A percentile compares a stretch with the other conserved stretches of the same genome.
These are phyloP conservation scores for Cydia splendana DNA, from an alignment of 1,140 invertebrate genomes.

Conservation along the genomic window DNA sequence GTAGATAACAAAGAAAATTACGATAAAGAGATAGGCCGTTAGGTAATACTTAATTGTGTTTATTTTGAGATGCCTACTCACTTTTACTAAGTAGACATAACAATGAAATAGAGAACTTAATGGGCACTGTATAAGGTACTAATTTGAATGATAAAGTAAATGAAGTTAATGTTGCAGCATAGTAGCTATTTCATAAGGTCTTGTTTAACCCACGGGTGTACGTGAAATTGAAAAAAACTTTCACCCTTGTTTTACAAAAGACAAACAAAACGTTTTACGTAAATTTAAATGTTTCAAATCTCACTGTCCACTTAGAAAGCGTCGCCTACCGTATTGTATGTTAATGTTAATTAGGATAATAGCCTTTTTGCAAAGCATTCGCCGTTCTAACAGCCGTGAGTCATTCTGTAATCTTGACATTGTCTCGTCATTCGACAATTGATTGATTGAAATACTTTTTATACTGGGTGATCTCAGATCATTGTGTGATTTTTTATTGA, in stretches of 20 bases:
- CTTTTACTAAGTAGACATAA: neutral
- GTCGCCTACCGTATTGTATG: constrained; percentile 39
- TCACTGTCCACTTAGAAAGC: constrained; percentile 37
- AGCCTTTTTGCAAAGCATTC: constrained; percentile 33
- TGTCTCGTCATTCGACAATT: constrained; percentile 34
- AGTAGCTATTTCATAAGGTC: constrained; percentile 22
- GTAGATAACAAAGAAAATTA: constrained; percentile 31
- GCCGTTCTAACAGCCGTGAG: constrained; percentile 36
- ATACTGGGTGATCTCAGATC: constrained; percentile 29
- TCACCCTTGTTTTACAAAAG: constrained; percentile 28
- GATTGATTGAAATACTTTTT: constrained; percentile 43
- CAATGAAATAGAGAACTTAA: constrained; percentile 3
- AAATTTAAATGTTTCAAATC: constrained; percentile 34
- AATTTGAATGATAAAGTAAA: constrained; percentile 5
- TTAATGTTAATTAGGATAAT: constrained; percentile 40
- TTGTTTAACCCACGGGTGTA: constrained; percentile 18
- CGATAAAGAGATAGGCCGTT: constrained; percentile 21
- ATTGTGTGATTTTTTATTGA: constrained; percentile 39
- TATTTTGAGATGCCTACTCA: constrained; percentile 23
- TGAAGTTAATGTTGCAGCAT: neutral
- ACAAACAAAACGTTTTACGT: constrained; percentile 37
- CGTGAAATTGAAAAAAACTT: constrained; percentile 21
- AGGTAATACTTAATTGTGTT: constrained; percentile 33
- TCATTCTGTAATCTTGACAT: constrained; percentile 38
- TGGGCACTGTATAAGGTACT: neutral